phyloP scores from a whole-genome alignment of 2,888 invertebrate genomes.

The Pristionchus maxplancki region DNA sequence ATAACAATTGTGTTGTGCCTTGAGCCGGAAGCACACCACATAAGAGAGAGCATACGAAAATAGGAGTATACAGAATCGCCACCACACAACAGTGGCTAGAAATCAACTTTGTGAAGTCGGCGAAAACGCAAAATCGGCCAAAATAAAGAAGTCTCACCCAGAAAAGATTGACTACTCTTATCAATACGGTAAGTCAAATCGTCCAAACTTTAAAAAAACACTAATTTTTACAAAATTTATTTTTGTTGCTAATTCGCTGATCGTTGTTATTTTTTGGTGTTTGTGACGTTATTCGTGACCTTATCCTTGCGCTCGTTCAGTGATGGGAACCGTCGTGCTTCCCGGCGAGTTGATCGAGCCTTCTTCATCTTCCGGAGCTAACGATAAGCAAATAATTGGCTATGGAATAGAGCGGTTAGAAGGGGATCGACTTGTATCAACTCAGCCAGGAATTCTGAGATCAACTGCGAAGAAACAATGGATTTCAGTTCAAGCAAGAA shows the following conservation, averaged over 20 bases:
- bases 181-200: conserved; percentile 37
- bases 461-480: conserved; percentile 60
- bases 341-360: conserved; percentile 50
- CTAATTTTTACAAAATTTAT: conserved; percentile 3
- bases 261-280: neutral
- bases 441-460: conserved; percentile 61
- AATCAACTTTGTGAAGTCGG: too few relatives aligned
- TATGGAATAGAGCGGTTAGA: conserved; percentile 64
- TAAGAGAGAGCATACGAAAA: neutral
- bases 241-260: neutral
- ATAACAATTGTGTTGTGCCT: too few relatives aligned
- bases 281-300: neutral
- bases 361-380: conserved; percentile 31
- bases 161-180: too few relatives aligned
- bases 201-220: neutral
- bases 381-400: conserved; percentile 52
- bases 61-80: neutral
- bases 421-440: conserved; percentile 52
- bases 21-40: too few relatives aligned
- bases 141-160: too few relatives aligned
- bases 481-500: conserved; percentile 65
- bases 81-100: neutral
- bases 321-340: conserved; percentile 45
- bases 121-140: too few relatives aligned
- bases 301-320: neutral